Conservation (phyloP, 2,888 invertebrate species). For the Malthinus flaveolus region DNA sequence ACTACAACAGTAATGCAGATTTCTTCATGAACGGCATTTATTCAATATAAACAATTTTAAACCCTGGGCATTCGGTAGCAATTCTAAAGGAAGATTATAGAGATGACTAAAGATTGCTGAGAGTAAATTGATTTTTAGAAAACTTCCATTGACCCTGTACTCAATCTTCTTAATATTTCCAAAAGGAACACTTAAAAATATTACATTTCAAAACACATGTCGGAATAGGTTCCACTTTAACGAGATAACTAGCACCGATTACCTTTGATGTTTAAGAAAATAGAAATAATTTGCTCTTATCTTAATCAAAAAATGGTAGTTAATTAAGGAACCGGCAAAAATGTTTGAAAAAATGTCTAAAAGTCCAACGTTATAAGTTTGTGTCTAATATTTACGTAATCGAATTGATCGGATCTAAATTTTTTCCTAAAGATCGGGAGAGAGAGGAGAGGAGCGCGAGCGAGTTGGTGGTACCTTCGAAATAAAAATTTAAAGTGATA, state of each 20-base stretch:
- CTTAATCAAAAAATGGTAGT: slow-evolving; percentile 3
- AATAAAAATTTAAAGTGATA: slow-evolving; percentile 9
- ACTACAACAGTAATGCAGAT: no score
- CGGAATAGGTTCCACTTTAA: neutral
- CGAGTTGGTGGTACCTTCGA: neutral
- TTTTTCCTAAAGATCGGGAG: slow-evolving; percentile 3
- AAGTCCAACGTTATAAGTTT: neutral
- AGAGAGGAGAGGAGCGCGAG: no score
- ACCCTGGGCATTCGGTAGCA: no score
- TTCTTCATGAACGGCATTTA: no score
- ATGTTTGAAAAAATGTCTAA: neutral
- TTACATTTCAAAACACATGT: no score
- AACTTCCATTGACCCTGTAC: no score
- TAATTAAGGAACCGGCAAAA: slow-evolving; percentile 3
- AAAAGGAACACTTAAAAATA: no score
- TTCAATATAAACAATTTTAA: no score
- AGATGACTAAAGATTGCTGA: no score
- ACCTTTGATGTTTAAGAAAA: slow-evolving; percentile 3
- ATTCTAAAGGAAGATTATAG: no score
- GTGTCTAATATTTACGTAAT: slow-evolving; percentile 3
- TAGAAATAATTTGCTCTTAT: neutral
- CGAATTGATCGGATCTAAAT: slow-evolving; percentile 12
- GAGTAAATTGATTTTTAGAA: no score
- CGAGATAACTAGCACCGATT: slow-evolving; percentile 8
- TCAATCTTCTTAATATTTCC: no score